Evolutionary conservation across 2,888 invertebrate genomes (phyloP).

Genomic region (Invenusta paracnida): DNA sequence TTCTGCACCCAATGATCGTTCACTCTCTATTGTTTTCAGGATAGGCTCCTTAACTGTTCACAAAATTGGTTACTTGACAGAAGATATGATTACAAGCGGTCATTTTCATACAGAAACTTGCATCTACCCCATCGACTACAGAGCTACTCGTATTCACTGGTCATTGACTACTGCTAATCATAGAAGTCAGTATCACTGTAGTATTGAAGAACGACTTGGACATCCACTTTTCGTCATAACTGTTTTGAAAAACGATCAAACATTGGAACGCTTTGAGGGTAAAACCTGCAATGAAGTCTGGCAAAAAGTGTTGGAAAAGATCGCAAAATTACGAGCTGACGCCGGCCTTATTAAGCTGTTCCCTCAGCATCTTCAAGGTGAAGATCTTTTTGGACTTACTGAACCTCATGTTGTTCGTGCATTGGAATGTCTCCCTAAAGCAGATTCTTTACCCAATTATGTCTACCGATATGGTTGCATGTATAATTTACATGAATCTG

Average conservation of each 20-base stretch:
- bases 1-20: slow-evolving; percentile 65
- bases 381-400: slow-evolving; percentile 89
- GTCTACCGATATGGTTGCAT: slow-evolving; percentile 93
- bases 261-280: slow-evolving; percentile 56
- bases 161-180: slow-evolving; percentile 68
- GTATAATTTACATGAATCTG: slow-evolving; percentile 70
- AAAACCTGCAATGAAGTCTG: slow-evolving; percentile 68
- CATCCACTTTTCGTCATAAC: slow-evolving; percentile 40
- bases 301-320: slow-evolving; percentile 75
- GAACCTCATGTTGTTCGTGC: slow-evolving; percentile 91
- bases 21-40: slow-evolving; percentile 64
- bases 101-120: slow-evolving; percentile 84
- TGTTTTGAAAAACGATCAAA: slow-evolving; percentile 67
- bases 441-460: slow-evolving; percentile 89
- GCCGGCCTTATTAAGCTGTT: slow-evolving; percentile 77
- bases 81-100: slow-evolving; percentile 81
- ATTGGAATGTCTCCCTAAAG: slow-evolving; percentile 90
- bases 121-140: slow-evolving; percentile 76
- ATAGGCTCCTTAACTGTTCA: slow-evolving; percentile 92
- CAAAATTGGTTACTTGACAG: slow-evolving; percentile 87
- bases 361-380: slow-evolving; percentile 84
- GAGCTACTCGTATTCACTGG: slow-evolving; percentile 82
- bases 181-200: slow-evolving; percentile 80
- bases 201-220: slow-evolving; percentile 71
- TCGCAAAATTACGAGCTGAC: slow-evolving; percentile 71